These are phyloP conservation scores for Poeciliopsis occidentalis DNA, from an alignment of 2,113 vertebrate genomes.

Conservation along the genomic window DNA sequence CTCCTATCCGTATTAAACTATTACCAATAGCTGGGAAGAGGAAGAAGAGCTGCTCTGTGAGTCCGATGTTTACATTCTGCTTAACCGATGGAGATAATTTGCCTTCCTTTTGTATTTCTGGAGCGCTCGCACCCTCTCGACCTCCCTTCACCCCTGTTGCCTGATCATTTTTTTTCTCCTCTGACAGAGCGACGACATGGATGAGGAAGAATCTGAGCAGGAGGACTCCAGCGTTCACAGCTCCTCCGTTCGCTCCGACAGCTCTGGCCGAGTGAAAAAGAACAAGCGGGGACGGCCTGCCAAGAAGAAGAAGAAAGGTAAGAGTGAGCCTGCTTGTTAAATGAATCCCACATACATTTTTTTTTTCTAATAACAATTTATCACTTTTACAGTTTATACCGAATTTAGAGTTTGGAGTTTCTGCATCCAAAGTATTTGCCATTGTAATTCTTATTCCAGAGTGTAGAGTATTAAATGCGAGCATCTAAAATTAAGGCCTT, in stretches of 20 bases:
- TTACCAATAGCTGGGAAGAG: conserved; percentile 87
- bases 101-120: neutral
- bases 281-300: conserved; percentile 87
- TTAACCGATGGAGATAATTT: neutral
- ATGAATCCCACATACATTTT: neutral
- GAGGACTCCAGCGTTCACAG: conserved; percentile 91
- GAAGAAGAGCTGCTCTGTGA: conserved; percentile 91
- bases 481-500: no score
- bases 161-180: neutral
- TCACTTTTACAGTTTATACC: no score
- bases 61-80: conserved; percentile 18
- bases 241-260: conserved; percentile 88
- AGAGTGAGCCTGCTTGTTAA: conserved; percentile 4
- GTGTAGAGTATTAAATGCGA: no score
- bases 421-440: no score
- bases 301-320: conserved; percentile 93
- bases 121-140: neutral
- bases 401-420: no score
- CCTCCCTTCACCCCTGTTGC: neutral
- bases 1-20: conserved; percentile 89
- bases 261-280: conserved; percentile 87
- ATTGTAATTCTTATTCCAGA: no score
- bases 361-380: no score
- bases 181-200: conserved; percentile 88
- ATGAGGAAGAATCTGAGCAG: conserved; percentile 88